Percentiles rank a stretch among this genome's conserved stretches.
These are phyloP conservation scores for Aurelia sp. DNA, from an alignment of 30 jellyfish, hydroid and myxozoan species.

Conservation along the genomic window DNA sequence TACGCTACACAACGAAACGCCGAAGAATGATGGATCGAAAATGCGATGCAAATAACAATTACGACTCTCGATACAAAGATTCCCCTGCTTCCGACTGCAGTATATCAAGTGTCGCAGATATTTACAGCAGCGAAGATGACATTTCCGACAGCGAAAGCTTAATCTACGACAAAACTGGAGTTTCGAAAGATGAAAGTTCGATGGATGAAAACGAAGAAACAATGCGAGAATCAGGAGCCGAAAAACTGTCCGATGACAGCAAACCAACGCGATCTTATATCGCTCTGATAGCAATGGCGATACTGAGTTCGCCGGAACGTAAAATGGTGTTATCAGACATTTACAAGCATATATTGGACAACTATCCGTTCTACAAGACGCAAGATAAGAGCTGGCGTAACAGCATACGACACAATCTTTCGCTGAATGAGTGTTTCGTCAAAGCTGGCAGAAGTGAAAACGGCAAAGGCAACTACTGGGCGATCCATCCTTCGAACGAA, in stretches of 20 bases:
- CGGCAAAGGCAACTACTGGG: conserved; percentile 96
- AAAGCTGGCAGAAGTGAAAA: conserved; percentile 92
- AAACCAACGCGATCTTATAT: conserved; percentile 92
- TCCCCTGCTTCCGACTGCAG: no score
- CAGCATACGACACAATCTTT: conserved; percentile 89
- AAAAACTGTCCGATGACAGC: neutral
- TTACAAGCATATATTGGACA: conserved; percentile 76
- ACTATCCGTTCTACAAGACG: conserved; percentile 82
- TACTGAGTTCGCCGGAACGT: conserved; percentile 67
- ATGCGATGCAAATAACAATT: no score
- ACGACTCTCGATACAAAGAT: no score
- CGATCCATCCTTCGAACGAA: conserved; percentile 85
- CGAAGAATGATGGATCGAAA: no score
- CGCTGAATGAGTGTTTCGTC: conserved; percentile 87
- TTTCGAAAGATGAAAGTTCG: conserved; percentile 25
- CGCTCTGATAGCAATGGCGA: conserved; percentile 90
- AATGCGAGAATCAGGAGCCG: neutral
- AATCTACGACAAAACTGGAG: no score
- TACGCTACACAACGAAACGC: no score
- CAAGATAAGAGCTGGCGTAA: conserved; percentile 95
- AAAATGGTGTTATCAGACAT: conserved; percentile 85
- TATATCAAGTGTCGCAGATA: no score
- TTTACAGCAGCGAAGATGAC: no score
- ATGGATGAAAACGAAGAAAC: neutral
- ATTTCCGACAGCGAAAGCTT: no score